phyloP scores from a whole-genome alignment of 1,140 invertebrate genomes.

The Delia radicum region DNA sequence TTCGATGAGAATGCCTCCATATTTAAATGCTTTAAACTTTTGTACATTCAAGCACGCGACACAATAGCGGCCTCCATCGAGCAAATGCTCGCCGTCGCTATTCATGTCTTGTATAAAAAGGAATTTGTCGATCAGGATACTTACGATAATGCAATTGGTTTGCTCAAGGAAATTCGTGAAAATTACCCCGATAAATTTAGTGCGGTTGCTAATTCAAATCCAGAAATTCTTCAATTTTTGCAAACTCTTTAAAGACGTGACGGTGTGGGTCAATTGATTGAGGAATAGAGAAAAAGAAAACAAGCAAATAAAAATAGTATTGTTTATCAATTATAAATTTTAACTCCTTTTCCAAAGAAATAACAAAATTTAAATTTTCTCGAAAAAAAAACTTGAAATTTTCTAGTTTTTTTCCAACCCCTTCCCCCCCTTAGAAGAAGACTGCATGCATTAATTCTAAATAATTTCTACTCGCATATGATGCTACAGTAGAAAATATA shows the following conservation, averaged over 20 bases:
- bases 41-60: conserved; percentile 64
- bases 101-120: conserved; percentile 60
- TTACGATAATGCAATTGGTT: conserved; percentile 55
- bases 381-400: too few species aligned
- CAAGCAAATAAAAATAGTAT: background rate
- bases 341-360: background rate
- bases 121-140: conserved; percentile 41
- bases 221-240: conserved; percentile 39
- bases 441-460: background rate
- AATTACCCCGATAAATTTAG: conserved; percentile 62
- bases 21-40: conserved; percentile 64
- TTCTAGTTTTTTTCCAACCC: too few species aligned
- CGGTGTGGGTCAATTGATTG: too few species aligned
- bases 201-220: conserved; percentile 39
- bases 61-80: conserved; percentile 59
- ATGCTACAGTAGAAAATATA: background rate
- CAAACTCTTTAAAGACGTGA: conserved; percentile 39
- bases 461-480: too few species aligned
- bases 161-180: conserved; percentile 59
- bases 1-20: conserved; percentile 73
- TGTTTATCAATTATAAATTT: background rate
- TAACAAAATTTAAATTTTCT: background rate
- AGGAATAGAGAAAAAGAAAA: background rate
- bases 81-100: conserved; percentile 60
- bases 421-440: too few species aligned